Percentiles rank a stretch among this genome's conserved stretches.
Evolutionary conservation across 2,113 vertebrate genomes (phyloP).

Genomic region (Leuciscus idus): DNA sequence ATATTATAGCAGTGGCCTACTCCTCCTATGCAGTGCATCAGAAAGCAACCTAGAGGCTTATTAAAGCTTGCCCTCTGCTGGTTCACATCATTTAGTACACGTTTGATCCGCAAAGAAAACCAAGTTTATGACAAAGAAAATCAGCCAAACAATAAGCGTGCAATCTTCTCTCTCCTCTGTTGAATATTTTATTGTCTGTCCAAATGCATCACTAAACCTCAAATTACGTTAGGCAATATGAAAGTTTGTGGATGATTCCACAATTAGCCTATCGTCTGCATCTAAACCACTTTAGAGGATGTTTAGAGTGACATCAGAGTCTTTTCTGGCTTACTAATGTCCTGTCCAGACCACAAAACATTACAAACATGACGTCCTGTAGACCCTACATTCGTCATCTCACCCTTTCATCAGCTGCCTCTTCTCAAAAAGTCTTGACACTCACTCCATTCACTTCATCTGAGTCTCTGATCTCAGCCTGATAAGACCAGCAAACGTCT

Average conservation of each 20-base stretch:
- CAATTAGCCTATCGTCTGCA: background rate
- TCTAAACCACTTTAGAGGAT: background rate
- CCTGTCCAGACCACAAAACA: conserved; percentile 2
- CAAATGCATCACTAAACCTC: background rate
- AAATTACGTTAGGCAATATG: background rate
- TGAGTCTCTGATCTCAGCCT: conserved; percentile 51
- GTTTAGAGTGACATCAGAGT: background rate
- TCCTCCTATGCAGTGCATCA: background rate
- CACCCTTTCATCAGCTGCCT: background rate
- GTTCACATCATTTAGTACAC: conserved; percentile 38
- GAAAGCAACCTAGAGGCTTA: background rate
- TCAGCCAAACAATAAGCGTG: background rate
- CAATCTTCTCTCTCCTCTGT: background rate
- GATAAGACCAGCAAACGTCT: conserved; percentile 59
- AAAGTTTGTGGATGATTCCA: background rate
- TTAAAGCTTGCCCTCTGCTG: conserved; percentile 63
- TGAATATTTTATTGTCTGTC: background rate
- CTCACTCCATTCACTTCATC: conserved; percentile 12
- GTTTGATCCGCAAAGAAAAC: background rate
- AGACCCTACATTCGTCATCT: background rate
- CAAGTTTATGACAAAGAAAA: background rate
- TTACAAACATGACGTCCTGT: background rate
- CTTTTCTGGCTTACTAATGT: background rate
- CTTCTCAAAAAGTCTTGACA: background rate
- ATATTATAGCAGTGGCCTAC: background rate